These are phyloP conservation scores for Acrobeloides nanus DNA, from an alignment of 2,888 invertebrate species.

Conservation along the genomic window DNA sequence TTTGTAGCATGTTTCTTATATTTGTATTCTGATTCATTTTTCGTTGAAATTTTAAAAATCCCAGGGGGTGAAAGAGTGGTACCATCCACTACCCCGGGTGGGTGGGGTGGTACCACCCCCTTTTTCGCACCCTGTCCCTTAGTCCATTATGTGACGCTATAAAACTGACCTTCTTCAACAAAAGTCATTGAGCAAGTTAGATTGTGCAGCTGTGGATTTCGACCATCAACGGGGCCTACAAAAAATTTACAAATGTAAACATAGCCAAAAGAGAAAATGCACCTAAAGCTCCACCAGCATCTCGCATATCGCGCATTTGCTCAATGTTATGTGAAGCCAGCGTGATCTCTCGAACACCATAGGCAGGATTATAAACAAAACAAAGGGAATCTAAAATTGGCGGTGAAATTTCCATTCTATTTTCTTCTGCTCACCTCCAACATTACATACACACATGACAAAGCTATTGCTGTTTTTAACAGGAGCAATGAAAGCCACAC, in stretches of 20 bases:
- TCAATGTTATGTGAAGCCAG: conserved; percentile 73
- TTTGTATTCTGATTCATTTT: too few species aligned
- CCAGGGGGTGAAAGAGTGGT: too few species aligned
- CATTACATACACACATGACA: conserved; percentile 76
- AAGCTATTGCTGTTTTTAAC: conserved; percentile 52
- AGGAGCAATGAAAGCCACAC: conserved; percentile 68
- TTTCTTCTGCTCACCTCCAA: too few species aligned
- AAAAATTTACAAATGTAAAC: too few species aligned
- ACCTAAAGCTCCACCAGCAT: conserved; percentile 78
- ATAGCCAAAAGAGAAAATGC: too few species aligned
- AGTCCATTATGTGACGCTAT: background rate
- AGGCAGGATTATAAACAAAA: conserved; percentile 71
- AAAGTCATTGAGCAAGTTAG: conserved; percentile 72
- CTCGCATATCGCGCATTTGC: conserved; percentile 76
- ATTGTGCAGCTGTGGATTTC: conserved; percentile 76
- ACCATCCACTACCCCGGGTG: too few species aligned
- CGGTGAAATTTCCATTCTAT: too few species aligned
- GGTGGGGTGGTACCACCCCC: too few species aligned
- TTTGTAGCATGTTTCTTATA: too few species aligned
- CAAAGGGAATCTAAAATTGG: conserved; percentile 80
- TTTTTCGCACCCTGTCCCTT: background rate
- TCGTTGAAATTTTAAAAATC: too few species aligned
- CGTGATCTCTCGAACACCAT: conserved; percentile 69
- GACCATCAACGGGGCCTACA: conserved; percentile 77
- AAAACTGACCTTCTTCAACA: conserved; percentile 60